phyloP scores from a whole-genome alignment of 2,113 vertebrate species.

The Rhinichthys klamathensis region DNA sequence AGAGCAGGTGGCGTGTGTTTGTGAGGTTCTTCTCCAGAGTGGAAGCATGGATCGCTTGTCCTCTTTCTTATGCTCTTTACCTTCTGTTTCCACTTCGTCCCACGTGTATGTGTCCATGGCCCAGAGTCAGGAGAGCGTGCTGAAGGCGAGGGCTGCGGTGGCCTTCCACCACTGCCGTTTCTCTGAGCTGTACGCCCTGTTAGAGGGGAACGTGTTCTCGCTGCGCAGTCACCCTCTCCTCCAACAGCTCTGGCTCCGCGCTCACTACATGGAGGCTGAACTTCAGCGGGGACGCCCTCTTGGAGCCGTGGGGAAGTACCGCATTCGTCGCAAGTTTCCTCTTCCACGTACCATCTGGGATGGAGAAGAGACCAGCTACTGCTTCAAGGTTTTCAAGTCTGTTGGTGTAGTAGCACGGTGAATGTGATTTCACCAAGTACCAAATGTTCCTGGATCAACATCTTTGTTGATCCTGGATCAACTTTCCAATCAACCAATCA shows the following conservation, averaged over 20 bases:
- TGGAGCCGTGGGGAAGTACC: conserved; percentile 77
- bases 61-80: conserved; percentile 68
- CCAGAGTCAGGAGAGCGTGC: conserved; percentile 68
- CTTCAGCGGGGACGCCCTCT: conserved; percentile 71
- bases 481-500: no score
- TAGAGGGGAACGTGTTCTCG: conserved; percentile 73
- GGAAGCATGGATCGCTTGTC: conserved; percentile 68
- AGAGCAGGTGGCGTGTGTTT: conserved; percentile 74
- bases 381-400: conserved; percentile 70
- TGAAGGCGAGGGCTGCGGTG: conserved; percentile 71
- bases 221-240: conserved; percentile 69
- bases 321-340: conserved; percentile 74
- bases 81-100: conserved; percentile 48
- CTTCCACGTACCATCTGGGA: conserved; percentile 77
- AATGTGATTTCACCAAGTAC: no score
- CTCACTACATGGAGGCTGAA: conserved; percentile 73
- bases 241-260: conserved; percentile 76
- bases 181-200: conserved; percentile 69
- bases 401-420: not conserved
- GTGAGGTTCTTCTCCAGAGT: conserved; percentile 68
- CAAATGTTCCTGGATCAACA: no score
- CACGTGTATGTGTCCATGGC: conserved; percentile 41
- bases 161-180: conserved; percentile 76
- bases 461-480: no score
- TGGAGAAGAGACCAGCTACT: conserved; percentile 77